Percentiles rank a stretch among this genome's conserved stretches.
Conservation (phyloP, 2,113 vertebrate species). For the Telmatochromis bifrenatus region DNA sequence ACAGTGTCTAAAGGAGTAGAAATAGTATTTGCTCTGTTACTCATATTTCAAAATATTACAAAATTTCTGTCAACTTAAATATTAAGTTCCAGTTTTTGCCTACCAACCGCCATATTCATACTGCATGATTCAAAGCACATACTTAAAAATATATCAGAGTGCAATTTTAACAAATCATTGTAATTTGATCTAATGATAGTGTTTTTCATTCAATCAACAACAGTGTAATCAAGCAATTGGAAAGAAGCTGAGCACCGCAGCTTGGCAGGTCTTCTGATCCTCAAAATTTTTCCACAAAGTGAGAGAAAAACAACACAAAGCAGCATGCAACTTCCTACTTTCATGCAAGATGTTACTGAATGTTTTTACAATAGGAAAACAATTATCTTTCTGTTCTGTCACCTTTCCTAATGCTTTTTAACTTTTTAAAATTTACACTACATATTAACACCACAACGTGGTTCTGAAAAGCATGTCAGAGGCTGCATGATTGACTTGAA, state of each 20-base stretch:
- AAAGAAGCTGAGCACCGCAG: constrained; percentile 39
- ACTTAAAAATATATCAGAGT: constrained; percentile 5
- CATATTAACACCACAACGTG: not conserved
- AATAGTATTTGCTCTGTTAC: not conserved
- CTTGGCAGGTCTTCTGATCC: not conserved
- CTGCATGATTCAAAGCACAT: not conserved
- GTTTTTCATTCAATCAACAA: constrained; percentile 46
- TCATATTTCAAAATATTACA: not conserved
- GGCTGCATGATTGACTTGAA: not conserved
- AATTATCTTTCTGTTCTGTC: not conserved
- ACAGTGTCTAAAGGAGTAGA: not conserved
- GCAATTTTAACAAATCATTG: constrained; percentile 20
- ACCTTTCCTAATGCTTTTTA: not conserved
- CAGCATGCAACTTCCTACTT: not conserved
- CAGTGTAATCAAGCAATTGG: constrained; percentile 48
- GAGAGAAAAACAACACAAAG: not conserved
- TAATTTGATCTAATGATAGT: constrained; percentile 44
- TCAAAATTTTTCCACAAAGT: not conserved
- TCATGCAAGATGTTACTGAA: not conserved
- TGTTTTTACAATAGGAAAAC: not conserved
- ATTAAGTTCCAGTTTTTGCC: not conserved
- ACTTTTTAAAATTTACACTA: not conserved
- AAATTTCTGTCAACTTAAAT: not conserved
- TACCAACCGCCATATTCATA: not conserved
- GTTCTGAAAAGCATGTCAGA: not conserved